A percentile compares a stretch with the other conserved stretches of the same genome.
Evolutionary conservation across 2,113 vertebrate species (phyloP).

Genomic region (Dicaeum eximium): DNA sequence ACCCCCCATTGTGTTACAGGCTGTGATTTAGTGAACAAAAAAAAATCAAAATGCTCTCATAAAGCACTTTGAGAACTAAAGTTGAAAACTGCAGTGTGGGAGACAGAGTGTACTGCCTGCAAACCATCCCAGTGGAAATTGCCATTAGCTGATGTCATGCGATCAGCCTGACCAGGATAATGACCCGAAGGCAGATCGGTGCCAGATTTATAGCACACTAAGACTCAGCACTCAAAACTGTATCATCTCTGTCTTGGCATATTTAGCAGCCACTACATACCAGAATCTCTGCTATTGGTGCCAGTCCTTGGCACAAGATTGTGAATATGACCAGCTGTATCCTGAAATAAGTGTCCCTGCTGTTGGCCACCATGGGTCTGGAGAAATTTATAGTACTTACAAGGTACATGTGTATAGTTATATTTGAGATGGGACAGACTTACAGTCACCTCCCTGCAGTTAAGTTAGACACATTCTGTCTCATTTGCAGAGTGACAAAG

Average conservation of each 20-base stretch:
- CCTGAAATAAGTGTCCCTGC: not conserved
- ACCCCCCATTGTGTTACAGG: not conserved
- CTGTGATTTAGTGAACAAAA: not conserved
- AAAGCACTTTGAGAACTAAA: not conserved
- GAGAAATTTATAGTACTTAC: not conserved
- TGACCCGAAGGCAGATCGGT: not conserved
- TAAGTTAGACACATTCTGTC: not conserved
- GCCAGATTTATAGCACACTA: not conserved
- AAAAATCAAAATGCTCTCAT: not conserved
- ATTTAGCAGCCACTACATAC: not conserved
- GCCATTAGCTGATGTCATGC: not conserved
- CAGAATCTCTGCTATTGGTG: not conserved
- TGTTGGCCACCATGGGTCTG: not conserved
- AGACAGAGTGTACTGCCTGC: not conserved
- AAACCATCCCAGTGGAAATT: not conserved
- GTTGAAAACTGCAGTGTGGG: not conserved
- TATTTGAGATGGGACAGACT: not conserved
- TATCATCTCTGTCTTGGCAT: not conserved
- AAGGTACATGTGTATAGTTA: not conserved
- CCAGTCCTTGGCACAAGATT: not conserved
- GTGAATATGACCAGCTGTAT: not conserved
- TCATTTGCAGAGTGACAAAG: not conserved
- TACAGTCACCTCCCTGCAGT: not conserved
- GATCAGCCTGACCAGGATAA: not conserved
- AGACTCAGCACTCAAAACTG: not conserved